Conservation (phyloP, 2,888 invertebrate genomes). For the Pocota personata region DNA sequence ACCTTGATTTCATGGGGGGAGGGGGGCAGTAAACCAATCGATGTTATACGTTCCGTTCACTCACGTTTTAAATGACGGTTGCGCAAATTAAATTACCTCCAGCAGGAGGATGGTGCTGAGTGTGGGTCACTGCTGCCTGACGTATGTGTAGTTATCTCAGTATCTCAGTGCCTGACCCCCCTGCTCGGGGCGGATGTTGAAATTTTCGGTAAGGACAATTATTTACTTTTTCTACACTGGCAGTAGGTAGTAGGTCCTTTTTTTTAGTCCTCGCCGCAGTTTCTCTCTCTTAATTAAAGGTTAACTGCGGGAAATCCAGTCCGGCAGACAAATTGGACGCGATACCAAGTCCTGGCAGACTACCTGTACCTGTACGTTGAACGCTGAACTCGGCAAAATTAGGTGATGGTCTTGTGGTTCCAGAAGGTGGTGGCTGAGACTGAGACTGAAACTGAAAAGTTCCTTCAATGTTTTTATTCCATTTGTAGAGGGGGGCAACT, state of each 20-base stretch:
- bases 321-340: constrained; percentile 69
- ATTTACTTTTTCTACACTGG: constrained; percentile 61
- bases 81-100: constrained; percentile 67
- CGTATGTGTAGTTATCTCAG: constrained; percentile 30
- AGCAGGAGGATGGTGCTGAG: background rate
- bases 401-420: constrained; percentile 57
- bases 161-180: constrained; percentile 21
- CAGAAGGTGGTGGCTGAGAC: constrained; percentile 34
- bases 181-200: constrained; percentile 31
- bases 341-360: constrained; percentile 34
- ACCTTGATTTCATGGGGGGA: constrained; percentile 62
- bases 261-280: constrained; percentile 59
- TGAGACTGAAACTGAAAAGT: constrained; percentile 16
- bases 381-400: constrained; percentile 26
- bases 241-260: constrained; percentile 24
- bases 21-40: constrained; percentile 51
- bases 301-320: constrained; percentile 71
- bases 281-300: constrained; percentile 70
- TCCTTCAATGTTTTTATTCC: constrained; percentile 50
- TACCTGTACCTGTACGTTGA: constrained; percentile 18
- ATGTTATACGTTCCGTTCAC: constrained; percentile 40
- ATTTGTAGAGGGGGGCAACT: background rate
- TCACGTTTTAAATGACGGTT: constrained; percentile 65
- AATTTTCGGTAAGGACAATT: constrained; percentile 65
- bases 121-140: background rate